These are phyloP conservation scores for Drosophila nigrodunni DNA, from an alignment of 1,140 invertebrate species.

Conservation along the genomic window DNA sequence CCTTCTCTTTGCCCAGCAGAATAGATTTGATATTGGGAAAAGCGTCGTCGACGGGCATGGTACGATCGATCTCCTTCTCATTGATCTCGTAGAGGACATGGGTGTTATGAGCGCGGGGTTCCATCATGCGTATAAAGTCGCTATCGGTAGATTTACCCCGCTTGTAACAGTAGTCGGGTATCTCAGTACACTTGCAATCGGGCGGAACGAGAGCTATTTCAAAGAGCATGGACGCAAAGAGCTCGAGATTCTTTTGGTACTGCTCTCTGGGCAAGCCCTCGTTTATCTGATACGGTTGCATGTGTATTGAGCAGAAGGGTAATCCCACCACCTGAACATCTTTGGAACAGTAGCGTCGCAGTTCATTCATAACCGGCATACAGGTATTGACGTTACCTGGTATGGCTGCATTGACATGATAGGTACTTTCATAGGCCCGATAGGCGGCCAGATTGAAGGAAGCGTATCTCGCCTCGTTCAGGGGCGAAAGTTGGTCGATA, in stretches of 20 bases:
- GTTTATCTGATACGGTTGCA: background rate
- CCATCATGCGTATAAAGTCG: slow-evolving; percentile 12
- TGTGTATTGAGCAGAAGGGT: slow-evolving; percentile 44
- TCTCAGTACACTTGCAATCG: slow-evolving; percentile 42
- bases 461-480: background rate
- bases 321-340: slow-evolving; percentile 14
- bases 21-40: background rate
- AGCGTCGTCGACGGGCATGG: fast-evolving
- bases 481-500: slow-evolving; percentile 20
- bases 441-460: slow-evolving; percentile 15
- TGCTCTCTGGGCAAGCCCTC: slow-evolving; percentile 7
- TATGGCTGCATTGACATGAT: background rate
- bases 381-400: slow-evolving; percentile 29
- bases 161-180: slow-evolving; percentile 31
- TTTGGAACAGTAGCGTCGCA: slow-evolving; percentile 30
- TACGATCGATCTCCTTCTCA: background rate
- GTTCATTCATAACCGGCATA: slow-evolving; percentile 37
- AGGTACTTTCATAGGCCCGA: slow-evolving; percentile 21
- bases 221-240: slow-evolving; percentile 26
- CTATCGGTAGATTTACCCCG: background rate
- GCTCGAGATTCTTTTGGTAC: slow-evolving; percentile 16
- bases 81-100: slow-evolving; percentile 38
- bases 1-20: slow-evolving; percentile 3
- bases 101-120: background rate
- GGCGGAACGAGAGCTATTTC: slow-evolving; percentile 32